Evolutionary conservation across 30 jellyfish, hydroid and myxozoan genomes (phyloP), one percentile per base, ranked within the genome.

Genomic region (Euphysa ruthae): DNA sequence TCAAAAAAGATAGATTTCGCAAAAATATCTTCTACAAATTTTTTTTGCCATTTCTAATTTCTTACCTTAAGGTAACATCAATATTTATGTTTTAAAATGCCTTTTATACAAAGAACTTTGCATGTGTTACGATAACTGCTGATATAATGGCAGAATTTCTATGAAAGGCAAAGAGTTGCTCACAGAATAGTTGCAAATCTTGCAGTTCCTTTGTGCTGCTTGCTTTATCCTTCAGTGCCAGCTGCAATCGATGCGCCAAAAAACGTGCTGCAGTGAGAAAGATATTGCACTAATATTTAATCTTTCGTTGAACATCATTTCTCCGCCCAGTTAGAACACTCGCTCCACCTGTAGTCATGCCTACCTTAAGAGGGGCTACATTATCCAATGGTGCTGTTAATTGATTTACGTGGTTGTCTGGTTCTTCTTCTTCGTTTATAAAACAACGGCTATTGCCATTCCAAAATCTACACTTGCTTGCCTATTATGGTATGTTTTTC

Each of bases 261-360:
- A 12, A 38, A 38, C n/a, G 52, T 38, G 52, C n/a, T 12, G 12
- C 12, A 38, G 52, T 38, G 52, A 38, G 52, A 38, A 38, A 38
- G n/a, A 8, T 38, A n/a, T 38, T 38, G n/a, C n/a, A n/a, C n/a
- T n/a, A n/a, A n/a, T n/a, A n/a, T n/a, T n/a, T n/a, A n/a, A n/a
- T n/a, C n/a, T n/a, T n/a, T n/a, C n/a, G n/a, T 38, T 38, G 52
- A 38, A 38, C 52, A n/a, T n/a, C n/a, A 38, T 38, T 12, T 38
- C 52, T 38, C 52, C 52, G 52, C 52, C 52, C 52, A 38, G 52
- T 38, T 38, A 38, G 52, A 38, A 38, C 52, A 38, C 52, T 38
- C n/a, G n/a, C n/a, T 12, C 52, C 14, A 38, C n/a, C 52, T n/a
- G 52, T 38, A 38, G 52, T 38, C n/a, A 38, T 38, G n/a, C 52